Conservation (phyloP, 2,888 invertebrate species). For the Drosophila melanosoma region DNA sequence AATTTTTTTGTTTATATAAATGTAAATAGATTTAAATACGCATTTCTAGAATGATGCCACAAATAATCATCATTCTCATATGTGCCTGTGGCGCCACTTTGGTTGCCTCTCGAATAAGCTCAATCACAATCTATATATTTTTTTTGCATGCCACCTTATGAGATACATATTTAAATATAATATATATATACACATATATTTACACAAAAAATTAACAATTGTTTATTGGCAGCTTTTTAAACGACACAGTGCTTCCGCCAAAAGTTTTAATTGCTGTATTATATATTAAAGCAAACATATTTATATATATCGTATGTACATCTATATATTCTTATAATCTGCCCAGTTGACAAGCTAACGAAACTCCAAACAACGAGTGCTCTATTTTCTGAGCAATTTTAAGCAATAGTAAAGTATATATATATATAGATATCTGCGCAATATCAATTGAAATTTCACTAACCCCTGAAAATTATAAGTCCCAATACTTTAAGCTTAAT, state of each 20-base stretch:
- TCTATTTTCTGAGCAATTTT: conserved; percentile 40
- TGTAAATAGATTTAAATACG: conserved; percentile 58
- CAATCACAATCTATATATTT: conserved; percentile 40
- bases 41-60: conserved; percentile 27
- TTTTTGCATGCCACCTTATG: conserved; percentile 18
- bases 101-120: conserved; percentile 72
- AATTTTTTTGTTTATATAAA: conserved; percentile 25
- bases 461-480: neutral
- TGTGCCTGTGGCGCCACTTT: conserved; percentile 58
- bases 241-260: conserved; percentile 44
- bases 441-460: neutral
- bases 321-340: conserved; percentile 18
- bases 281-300: conserved; percentile 20
- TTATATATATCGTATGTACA: conserved; percentile 17
- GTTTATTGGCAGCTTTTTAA: conserved; percentile 32
- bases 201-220: conserved; percentile 36
- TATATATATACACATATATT: conserved; percentile 4
- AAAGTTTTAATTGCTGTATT: conserved; percentile 38
- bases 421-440: neutral
- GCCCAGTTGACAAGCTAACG: conserved; percentile 52
- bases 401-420: neutral
- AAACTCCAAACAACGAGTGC: conserved; percentile 45
- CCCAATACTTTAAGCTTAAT: neutral
- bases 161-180: neutral
- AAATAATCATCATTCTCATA: conserved; percentile 53